These are phyloP conservation scores for Teinopalpus imperialis DNA, from an alignment of 2,888 invertebrate genomes.

Conservation along the genomic window DNA sequence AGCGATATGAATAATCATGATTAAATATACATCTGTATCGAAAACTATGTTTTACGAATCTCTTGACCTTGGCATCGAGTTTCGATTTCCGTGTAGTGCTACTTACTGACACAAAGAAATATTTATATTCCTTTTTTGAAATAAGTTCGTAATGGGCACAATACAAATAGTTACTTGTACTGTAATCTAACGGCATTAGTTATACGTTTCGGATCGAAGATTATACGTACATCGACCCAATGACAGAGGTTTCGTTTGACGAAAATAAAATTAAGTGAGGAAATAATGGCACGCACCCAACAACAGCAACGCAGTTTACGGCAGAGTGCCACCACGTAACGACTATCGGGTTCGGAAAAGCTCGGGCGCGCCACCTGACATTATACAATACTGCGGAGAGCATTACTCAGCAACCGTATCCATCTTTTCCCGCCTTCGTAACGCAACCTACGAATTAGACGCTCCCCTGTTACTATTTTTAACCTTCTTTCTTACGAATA, in stretches of 20 bases:
- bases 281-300: constrained; percentile 53
- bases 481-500: too few relatives aligned
- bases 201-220: neutral
- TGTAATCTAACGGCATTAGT: neutral
- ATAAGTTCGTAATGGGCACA: neutral
- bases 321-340: constrained; percentile 30
- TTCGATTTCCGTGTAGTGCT: constrained; percentile 17
- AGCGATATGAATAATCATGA: too few relatives aligned
- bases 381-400: constrained; percentile 27
- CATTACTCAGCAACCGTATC: constrained; percentile 3
- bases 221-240: constrained; percentile 26
- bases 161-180: neutral
- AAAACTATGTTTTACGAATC: constrained; percentile 9
- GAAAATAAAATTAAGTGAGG: constrained; percentile 44
- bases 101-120: constrained; percentile 18
- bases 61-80: constrained; percentile 19
- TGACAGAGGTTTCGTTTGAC: constrained; percentile 37
- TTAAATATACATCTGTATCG: too few relatives aligned
- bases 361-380: constrained; percentile 32
- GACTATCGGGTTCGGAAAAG: constrained; percentile 31
- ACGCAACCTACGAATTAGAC: constrained; percentile 2
- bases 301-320: constrained; percentile 39
- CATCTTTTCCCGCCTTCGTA: constrained; percentile 6
- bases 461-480: constrained; percentile 14
- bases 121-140: constrained; percentile 7